Percentiles rank a stretch among this genome's conserved stretches.
Evolutionary conservation across 2,888 invertebrate genomes (phyloP).

Genomic region (Pandemis cinnamomeana): DNA sequence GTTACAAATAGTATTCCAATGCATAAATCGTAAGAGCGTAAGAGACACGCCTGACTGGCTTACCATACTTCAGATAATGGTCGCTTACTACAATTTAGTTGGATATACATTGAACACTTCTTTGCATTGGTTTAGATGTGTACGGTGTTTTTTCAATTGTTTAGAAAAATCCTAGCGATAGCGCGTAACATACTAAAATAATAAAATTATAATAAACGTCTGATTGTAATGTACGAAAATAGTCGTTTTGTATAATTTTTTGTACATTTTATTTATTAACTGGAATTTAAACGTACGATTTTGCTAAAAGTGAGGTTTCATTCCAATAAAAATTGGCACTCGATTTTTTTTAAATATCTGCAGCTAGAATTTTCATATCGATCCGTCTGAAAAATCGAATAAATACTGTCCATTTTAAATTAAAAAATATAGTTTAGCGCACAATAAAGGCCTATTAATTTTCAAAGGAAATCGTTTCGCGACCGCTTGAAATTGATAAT

Average conservation of each 20-base stretch:
- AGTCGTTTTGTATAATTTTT: slow-evolving; percentile 68
- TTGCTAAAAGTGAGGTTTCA: slow-evolving; percentile 21
- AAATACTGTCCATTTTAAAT: slow-evolving; percentile 38
- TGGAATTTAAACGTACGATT: slow-evolving; percentile 23
- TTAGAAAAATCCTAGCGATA: slow-evolving; percentile 34
- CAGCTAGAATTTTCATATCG: neutral
- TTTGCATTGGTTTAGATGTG: neutral
- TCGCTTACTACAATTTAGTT: neutral
- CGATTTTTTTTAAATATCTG: neutral
- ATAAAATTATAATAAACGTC: slow-evolving; percentile 53
- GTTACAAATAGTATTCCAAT: slow-evolving; percentile 4
- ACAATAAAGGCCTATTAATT: slow-evolving; percentile 32
- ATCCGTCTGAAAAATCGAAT: slow-evolving; percentile 42
- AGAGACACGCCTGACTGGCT: neutral
- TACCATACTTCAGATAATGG: neutral
- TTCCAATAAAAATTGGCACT: slow-evolving; percentile 14
- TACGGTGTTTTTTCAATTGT: neutral
- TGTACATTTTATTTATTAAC: slow-evolving; percentile 51
- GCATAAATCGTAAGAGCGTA: neutral
- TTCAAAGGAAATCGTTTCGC: slow-evolving; percentile 45
- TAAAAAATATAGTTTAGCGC: slow-evolving; percentile 26
- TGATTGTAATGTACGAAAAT: slow-evolving; percentile 59
- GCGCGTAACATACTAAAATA: slow-evolving; percentile 57
- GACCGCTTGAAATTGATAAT: slow-evolving; percentile 46
- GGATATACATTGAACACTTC: neutral